Evolutionary conservation across 1,140 invertebrate species (phyloP).

Genomic region (Papilio polytes): DNA sequence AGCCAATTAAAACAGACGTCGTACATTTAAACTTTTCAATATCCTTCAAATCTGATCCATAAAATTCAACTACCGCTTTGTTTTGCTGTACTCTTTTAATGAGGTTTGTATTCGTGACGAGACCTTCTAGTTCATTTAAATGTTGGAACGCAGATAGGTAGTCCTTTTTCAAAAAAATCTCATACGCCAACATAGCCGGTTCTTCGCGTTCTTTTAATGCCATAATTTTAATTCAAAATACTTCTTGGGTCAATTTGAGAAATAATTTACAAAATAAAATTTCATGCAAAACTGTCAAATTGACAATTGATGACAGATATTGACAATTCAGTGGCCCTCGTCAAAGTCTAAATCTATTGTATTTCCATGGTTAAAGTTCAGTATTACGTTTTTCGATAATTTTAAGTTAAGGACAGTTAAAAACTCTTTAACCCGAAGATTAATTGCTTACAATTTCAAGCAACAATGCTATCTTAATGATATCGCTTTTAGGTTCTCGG

Average conservation of each 20-base stretch:
- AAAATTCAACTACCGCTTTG: conserved; percentile 75
- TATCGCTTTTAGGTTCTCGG: no score
- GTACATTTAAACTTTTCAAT: conserved; percentile 89
- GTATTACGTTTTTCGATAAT: no score
- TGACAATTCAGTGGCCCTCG: background rate
- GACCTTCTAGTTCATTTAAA: conserved; percentile 69
- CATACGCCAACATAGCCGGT: conserved; percentile 64
- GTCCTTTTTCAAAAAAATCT: conserved; percentile 71
- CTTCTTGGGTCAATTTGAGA: background rate
- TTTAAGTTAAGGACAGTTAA: no score
- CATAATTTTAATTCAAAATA: conserved; percentile 5
- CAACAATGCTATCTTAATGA: no score
- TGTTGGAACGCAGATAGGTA: conserved; percentile 65
- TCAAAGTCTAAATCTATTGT: no score
- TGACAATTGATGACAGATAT: no score
- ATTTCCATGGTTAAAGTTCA: no score
- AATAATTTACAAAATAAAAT: conserved; percentile 13
- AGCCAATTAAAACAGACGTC: conserved; percentile 86
- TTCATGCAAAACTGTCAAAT: background rate
- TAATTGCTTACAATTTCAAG: no score
- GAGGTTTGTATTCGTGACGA: conserved; percentile 56
- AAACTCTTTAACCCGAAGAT: no score
- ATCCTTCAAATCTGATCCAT: conserved; percentile 85
- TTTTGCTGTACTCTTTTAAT: conserved; percentile 73
- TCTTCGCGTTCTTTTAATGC: conserved; percentile 53